A percentile compares a stretch with the other conserved stretches of the same genome.
Conservation (phyloP, 1,140 invertebrate species). For the Euura saliciscinereae region DNA sequence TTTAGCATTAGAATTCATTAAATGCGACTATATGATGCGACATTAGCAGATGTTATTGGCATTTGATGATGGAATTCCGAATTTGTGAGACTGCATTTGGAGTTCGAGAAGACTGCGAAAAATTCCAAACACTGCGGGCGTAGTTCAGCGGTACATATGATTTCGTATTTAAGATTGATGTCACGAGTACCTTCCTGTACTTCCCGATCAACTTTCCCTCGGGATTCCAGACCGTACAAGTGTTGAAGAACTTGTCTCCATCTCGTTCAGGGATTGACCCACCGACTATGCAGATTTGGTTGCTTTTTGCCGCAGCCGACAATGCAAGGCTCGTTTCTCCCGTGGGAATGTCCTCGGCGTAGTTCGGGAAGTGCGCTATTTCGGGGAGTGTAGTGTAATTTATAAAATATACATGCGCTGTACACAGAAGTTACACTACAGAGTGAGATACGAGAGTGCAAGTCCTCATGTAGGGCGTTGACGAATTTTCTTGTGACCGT, state of each 20-base stretch:
- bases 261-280: constrained; percentile 88
- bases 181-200: constrained; percentile 70
- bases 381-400: constrained; percentile 14
- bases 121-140: no score
- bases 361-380: constrained; percentile 79
- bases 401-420: no score
- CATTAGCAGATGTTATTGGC: no score
- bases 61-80: no score
- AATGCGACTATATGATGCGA: no score
- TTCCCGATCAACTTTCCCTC: constrained; percentile 76
- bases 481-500: no score
- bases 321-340: constrained; percentile 76
- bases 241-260: constrained; percentile 82
- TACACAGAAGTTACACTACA: no score
- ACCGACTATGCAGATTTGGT: constrained; percentile 83
- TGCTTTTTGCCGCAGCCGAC: constrained; percentile 76
- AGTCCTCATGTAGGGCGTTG: no score
- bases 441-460: no score
- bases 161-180: constrained; percentile 5
- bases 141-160: no score
- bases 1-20: constrained; percentile 12
- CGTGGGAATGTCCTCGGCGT: constrained; percentile 83
- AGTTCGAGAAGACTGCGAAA: no score
- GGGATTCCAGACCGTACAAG: constrained; percentile 87
- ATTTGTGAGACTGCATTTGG: no score